Conservation (phyloP, 2,888 invertebrate genomes). For the Eulithis prunata region DNA sequence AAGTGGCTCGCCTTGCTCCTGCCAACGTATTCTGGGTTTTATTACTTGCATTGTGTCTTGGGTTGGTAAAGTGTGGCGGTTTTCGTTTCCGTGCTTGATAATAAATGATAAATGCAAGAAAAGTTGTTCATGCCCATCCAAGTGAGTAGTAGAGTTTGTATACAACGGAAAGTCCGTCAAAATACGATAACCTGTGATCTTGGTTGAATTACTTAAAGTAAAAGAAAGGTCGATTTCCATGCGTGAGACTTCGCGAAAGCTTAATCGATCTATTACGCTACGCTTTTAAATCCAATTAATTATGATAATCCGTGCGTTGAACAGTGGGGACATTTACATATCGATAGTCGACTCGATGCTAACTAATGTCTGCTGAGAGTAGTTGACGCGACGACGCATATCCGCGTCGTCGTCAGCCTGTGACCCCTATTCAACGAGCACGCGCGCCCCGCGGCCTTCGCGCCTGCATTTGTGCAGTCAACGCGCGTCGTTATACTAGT, state of each 20-base stretch:
- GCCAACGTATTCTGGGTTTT: constrained; percentile 2
- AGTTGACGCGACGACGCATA: constrained; percentile 38
- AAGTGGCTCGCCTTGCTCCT: constrained; percentile 31
- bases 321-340: constrained; percentile 25
- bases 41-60: constrained; percentile 17
- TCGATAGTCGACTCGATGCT: constrained; percentile 16
- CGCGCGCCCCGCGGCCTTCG: constrained; percentile 63
- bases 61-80: constrained; percentile 4
- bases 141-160: too few species aligned
- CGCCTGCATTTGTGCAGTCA: constrained; percentile 56
- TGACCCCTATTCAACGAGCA: constrained; percentile 69
- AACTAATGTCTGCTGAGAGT: constrained; percentile 14
- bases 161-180: not conserved
- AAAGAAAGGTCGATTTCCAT: not conserved
- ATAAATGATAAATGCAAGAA: too few species aligned
- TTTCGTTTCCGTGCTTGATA: constrained; percentile 15
- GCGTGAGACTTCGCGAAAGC: not conserved
- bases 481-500: constrained; percentile 48
- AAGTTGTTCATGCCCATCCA: too few species aligned
- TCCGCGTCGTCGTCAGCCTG: constrained; percentile 54
- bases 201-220: not conserved
- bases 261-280: constrained; percentile 4
- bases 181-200: constrained; percentile 2
- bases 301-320: constrained; percentile 15
- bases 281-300: constrained; percentile 17